Base-by-base conservation (phyloP, 1,140 invertebrate genomes). In the Propsilocerus akamusi region DNA sequence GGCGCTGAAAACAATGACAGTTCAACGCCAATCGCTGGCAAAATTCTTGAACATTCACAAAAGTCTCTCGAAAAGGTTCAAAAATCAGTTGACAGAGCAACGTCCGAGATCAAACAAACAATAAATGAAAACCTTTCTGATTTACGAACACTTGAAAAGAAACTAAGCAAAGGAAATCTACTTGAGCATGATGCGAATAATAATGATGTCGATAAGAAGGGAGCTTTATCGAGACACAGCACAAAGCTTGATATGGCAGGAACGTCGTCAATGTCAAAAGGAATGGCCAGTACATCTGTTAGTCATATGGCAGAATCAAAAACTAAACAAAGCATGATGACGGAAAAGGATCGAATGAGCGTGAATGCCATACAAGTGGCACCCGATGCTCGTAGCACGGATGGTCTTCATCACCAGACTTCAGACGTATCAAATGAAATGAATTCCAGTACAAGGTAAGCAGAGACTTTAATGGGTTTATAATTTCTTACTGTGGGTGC, bases 61-160 rank as follows among this genome's bases (percentile, higher is more conserved):
- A 61, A 59, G 46, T 58, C 57, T 0, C 51, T 61, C 20, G 61
- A 63, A 26, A 61, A 51, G n/a, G 59, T 62, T 30, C 57, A 62
- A 23, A 61, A 58, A 26, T 58, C 56, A 7, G 60, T 62, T 5
- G 58, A 58, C 10, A 59, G 57, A 32, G 60, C 58, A 46, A 61
- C 59, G 32, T 56, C 59, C 26, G 63, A 63, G 52, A 61, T 62
- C 30, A 57, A 59, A 7, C 63, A 63, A 53, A 65, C 61, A 25
- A 61, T 65, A 11, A 57, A 51, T 47, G 63, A 65, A 48, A 61
- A 62, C 50, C 53, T 63, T 47, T 60, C 56, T 20, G 63, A 61
- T 53, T 47, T 60, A 7, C 63, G 61, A 49, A 62, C 49, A 14
- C 52, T 63, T 25, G 63, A 65, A 41, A 58, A 47, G 11, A 60